A percentile compares a stretch with the other conserved stretches of the same genome.
These are phyloP conservation scores for Notothenia coriiceps DNA, from an alignment of 2,113 vertebrate species.

Conservation along the genomic window DNA sequence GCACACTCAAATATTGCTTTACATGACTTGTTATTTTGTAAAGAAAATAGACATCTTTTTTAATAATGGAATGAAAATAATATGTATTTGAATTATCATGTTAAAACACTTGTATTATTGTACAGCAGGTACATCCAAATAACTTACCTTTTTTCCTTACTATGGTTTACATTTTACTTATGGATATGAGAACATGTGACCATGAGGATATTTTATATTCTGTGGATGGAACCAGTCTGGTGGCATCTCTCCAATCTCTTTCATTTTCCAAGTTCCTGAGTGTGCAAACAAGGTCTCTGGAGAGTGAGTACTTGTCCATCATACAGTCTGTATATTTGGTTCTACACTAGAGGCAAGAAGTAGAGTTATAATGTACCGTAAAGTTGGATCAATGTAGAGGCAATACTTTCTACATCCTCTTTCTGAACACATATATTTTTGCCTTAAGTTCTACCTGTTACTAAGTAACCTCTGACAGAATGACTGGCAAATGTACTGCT, in stretches of 20 bases:
- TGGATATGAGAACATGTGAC: constrained; percentile 40
- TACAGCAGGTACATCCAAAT: too few relatives aligned
- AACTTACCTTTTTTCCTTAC: too few relatives aligned
- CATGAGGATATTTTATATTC: constrained; percentile 50
- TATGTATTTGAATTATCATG: too few relatives aligned
- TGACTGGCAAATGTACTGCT: too few relatives aligned
- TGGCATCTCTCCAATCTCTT: constrained; percentile 72
- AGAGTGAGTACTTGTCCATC: constrained; percentile 65
- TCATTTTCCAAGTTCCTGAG: constrained; percentile 72
- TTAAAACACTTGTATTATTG: too few relatives aligned
- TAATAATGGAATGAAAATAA: too few relatives aligned
- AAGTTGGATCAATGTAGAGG: neutral
- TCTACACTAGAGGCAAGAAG: constrained; percentile 31
- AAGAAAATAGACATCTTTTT: too few relatives aligned
- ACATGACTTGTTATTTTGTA: too few relatives aligned
- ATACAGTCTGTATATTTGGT: constrained; percentile 35
- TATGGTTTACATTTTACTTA: too few relatives aligned
- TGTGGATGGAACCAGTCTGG: constrained; percentile 51
- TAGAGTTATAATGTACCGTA: neutral
- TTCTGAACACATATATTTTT: neutral
- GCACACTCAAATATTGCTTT: too few relatives aligned
- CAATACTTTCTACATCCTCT: neutral
- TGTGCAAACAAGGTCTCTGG: constrained; percentile 54
- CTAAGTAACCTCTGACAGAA: too few relatives aligned
- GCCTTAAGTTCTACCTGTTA: neutral